Conservation (phyloP, 2,113 vertebrate genomes). For the Nyctereutes procyonoides region DNA sequence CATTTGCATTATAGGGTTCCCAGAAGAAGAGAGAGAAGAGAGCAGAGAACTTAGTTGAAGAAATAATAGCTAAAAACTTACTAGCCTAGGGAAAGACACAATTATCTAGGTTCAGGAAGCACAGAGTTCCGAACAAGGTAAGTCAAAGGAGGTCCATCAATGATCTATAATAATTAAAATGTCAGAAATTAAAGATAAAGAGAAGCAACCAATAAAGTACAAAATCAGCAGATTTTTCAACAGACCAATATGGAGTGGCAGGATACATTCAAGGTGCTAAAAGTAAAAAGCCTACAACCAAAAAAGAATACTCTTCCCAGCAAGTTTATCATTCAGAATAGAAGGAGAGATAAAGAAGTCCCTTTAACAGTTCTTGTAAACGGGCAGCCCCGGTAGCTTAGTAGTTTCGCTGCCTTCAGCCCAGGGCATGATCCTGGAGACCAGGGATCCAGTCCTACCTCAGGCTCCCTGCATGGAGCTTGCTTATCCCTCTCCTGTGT, state of each 20-base stretch:
- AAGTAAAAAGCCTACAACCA: background rate
- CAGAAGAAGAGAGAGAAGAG: background rate
- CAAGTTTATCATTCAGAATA: background rate
- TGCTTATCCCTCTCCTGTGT: too few species aligned
- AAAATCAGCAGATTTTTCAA: background rate
- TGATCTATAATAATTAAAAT: background rate
- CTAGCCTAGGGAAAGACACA: background rate
- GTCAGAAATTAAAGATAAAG: background rate
- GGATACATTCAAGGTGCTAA: background rate
- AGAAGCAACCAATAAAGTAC: background rate
- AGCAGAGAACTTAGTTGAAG: background rate
- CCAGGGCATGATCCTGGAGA: too few species aligned
- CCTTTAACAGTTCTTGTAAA: background rate
- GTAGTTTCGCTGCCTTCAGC: too few species aligned
- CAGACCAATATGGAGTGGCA: background rate
- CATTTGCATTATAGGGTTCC: background rate
- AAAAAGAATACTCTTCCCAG: background rate
- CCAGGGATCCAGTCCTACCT: too few species aligned
- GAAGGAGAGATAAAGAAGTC: background rate
- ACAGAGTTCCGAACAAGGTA: background rate
- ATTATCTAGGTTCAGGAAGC: background rate
- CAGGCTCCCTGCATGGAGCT: too few species aligned
- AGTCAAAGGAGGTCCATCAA: background rate
- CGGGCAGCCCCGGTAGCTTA: accelerated
- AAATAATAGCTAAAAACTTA: background rate